Evolutionary conservation across 2,797 vertebrate genomes (phyloP).

Genomic region (Hippoglossus hippoglossus): DNA sequence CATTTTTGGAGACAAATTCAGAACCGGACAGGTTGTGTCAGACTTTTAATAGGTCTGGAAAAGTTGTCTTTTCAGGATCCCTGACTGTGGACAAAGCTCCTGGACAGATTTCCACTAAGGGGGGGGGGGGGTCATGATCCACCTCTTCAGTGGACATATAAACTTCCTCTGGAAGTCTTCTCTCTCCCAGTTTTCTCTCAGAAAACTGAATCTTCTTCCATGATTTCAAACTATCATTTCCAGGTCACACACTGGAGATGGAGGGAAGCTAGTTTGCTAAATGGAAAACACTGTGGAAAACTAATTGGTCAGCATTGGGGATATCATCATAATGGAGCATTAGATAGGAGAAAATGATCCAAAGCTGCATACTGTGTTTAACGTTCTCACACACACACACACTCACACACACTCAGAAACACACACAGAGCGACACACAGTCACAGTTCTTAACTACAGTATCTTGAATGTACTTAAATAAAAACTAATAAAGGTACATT

Average conservation of each 20-base stretch:
- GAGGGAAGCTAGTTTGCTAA: conserved; percentile 27
- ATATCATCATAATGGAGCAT: conserved; percentile 3
- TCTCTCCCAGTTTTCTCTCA: background rate
- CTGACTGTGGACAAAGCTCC: conserved; percentile 6
- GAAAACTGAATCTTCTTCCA: background rate
- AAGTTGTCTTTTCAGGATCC: conserved; percentile 2
- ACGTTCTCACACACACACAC: conserved; percentile 25
- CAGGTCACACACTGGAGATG: no score
- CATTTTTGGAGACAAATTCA: no score
- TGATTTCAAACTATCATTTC: conserved; percentile 4
- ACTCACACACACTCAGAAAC: no score
- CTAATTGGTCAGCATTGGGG: no score
- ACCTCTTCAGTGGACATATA: background rate
- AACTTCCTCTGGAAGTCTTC: background rate
- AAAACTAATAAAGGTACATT: background rate
- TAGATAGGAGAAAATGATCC: no score
- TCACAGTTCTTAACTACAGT: background rate
- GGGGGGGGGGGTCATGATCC: background rate
- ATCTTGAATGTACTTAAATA: background rate
- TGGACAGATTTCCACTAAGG: background rate
- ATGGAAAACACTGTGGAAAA: conserved; percentile 27
- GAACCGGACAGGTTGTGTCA: no score
- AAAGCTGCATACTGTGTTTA: background rate
- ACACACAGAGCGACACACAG: no score
- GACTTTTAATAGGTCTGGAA: background rate